Base-by-base conservation (phyloP, 1,140 invertebrate genomes). In the Acromyrmex echinatior region DNA sequence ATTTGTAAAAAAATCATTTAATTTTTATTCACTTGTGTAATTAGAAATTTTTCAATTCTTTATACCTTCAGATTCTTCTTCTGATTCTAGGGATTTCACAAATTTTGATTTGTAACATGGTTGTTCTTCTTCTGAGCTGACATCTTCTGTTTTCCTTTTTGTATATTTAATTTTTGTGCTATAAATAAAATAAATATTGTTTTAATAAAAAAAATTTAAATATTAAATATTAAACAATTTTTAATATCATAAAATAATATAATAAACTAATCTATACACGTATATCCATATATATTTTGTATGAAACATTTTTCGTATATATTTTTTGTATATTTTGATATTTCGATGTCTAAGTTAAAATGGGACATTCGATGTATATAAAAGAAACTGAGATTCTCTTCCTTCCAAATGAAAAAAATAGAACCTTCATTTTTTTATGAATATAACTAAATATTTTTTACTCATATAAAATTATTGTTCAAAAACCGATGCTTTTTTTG, bases 41-140 rank as follows among this genome's bases (percentile, higher is more conserved):
- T n/a, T 56, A 56, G 6, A 16, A 77, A 14, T 10, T n/a, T 9
- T 28, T 28, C 16, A 4, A 65, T 39, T 39, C 68, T 58, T 74
- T 49, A 62, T 76, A 92, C 92, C 93, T 77, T 94, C 93, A 3
- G 93, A 92, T 84, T 94, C 93, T 56, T 94, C 92, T 62, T 93
- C 93, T 0, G 92, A 87, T 39, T 93, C 92, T 3, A 39, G 7
- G 6, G 35, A 7, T 39, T 39, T 39, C 35, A 89, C 87, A 5
- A 82, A 45, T 9, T 45, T 9, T 45, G 39, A 45, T 45, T 3
- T 45, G 39, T 12, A 45, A 10, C 9, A 3, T 45, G 39, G 9
- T 45, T 93, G 39, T 10, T 93, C 90, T 21, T 93, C 90, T 12
- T 90, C 93, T 0, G 93, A 93, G 45, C 87, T 88, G 12, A 85